These are phyloP conservation scores for Ptychochromis oligacanthus DNA, from an alignment of 2,113 vertebrate genomes.

Conservation along the genomic window DNA sequence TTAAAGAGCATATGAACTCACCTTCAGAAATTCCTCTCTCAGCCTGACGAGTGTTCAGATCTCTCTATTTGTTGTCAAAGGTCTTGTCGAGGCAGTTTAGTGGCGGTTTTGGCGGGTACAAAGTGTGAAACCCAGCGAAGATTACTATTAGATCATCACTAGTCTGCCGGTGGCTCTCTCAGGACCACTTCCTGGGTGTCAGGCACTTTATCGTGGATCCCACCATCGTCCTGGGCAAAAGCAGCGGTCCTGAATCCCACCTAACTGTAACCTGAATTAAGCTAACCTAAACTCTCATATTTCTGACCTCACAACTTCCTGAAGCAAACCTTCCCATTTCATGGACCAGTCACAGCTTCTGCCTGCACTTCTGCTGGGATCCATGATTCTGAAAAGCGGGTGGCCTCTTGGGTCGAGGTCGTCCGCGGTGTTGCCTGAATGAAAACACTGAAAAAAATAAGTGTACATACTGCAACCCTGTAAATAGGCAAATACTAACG, in stretches of 20 bases:
- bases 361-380: conserved; percentile 27
- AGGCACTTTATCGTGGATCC: conserved; percentile 19
- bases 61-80: background rate
- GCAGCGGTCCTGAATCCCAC: background rate
- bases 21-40: too few relatives aligned
- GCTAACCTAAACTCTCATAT: background rate
- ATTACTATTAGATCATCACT: conserved; percentile 47
- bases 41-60: too few relatives aligned
- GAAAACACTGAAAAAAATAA: conserved; percentile 47
- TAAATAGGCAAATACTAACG: conserved; percentile 80
- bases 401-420: conserved; percentile 47
- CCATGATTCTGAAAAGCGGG: background rate
- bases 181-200: conserved; percentile 71
- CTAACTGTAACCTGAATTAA: background rate
- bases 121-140: conserved; percentile 49
- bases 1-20: background rate
- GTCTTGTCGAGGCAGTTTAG: background rate
- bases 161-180: conserved; percentile 61
- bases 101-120: background rate
- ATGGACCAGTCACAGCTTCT: background rate
- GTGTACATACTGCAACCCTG: conserved; percentile 69
- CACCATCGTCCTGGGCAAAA: background rate
- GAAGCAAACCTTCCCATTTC: background rate
- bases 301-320: background rate
- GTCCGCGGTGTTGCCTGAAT: conserved; percentile 35